Base-by-base conservation (phyloP, 92 coral and sea anemone species). In the Zoanthus sociatus region DNA sequence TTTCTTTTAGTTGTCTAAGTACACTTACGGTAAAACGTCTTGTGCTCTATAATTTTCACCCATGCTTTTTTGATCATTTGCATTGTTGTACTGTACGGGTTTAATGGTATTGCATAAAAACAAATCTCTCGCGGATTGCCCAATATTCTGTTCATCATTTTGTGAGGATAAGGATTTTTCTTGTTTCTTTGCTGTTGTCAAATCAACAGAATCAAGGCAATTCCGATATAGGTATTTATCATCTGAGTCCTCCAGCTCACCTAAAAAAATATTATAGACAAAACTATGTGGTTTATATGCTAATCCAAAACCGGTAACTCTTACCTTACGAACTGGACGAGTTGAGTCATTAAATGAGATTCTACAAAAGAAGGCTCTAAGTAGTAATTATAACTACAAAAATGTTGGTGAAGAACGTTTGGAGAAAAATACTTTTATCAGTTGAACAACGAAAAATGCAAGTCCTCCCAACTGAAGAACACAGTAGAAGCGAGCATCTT, bases 241-340 rank as follows among this genome's bases (percentile, higher is more conserved):
- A 73, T 81, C 85, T 66, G 85, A 81, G n/a, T 47, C 60, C 47
- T 81, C 85, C 74, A 64, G 5, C 30, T 79, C 79, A 53, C n/a
- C 84, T 79, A 56, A 11, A 79, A 79, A 10, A 7, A 37, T 58
- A 32, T 46, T 3, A 58, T 69, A 69, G 74, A 33, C 31, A 30
- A 30, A 69, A 32, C 47, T 11, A 26, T 11, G 74, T 69, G 1
- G 74, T 69, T 67, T 4, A 20, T 7, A 67, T 14, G 10, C 72
- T 37, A 37, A 37, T 37, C 42, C 42, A 37, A 37, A 37, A 37
- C 2, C 2, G 3, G 16, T 63, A 9, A 50, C 17, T 14, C 16
- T 16, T 10, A 63, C 4, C n/a, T 15, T 63, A 37, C 18, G 8
- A 18, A 72, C 77, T 20, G 15, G 55, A 30, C 54, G 58, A 6